Conservation (phyloP, 2,888 invertebrate genomes). For the Meiosimyza decipiens region DNA sequence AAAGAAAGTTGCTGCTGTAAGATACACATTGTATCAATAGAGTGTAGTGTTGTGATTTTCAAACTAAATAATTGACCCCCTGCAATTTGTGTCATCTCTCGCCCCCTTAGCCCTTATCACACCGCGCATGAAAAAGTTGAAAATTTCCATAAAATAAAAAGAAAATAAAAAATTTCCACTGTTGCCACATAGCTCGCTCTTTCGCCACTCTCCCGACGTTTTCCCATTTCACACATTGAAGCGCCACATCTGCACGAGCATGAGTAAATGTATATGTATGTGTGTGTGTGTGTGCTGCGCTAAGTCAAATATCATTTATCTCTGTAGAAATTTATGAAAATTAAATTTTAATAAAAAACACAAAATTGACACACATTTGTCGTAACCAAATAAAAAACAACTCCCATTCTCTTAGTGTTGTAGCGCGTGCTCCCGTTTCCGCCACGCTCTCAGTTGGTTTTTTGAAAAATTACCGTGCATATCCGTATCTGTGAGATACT, state of each 20-base stretch:
- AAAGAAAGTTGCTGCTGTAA: neutral
- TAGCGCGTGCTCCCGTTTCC: neutral
- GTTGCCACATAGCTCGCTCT: slow-evolving; percentile 5
- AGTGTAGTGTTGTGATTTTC: neutral
- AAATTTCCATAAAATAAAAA: neutral
- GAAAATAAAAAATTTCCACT: slow-evolving; percentile 12
- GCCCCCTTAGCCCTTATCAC: neutral
- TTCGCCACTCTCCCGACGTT: neutral
- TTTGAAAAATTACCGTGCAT: neutral
- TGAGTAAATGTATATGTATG: neutral
- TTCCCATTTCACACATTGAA: neutral
- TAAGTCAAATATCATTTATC: neutral
- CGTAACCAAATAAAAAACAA: neutral
- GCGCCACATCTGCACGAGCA: too few species aligned
- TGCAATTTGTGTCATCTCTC: neutral
- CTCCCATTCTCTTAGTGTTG: neutral
- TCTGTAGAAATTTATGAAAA: slow-evolving; percentile 8
- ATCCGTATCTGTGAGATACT: neutral
- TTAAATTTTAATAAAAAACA: slow-evolving; percentile 19
- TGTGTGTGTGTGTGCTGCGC: slow-evolving; percentile 7
- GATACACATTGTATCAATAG: neutral
- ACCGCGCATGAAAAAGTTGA: neutral
- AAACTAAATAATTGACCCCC: neutral
- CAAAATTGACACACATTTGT: slow-evolving; percentile 36
- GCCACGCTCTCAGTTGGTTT: neutral